Evolutionary conservation across 1,140 invertebrate genomes (phyloP).

Genomic region (Cephus cinctus): DNA sequence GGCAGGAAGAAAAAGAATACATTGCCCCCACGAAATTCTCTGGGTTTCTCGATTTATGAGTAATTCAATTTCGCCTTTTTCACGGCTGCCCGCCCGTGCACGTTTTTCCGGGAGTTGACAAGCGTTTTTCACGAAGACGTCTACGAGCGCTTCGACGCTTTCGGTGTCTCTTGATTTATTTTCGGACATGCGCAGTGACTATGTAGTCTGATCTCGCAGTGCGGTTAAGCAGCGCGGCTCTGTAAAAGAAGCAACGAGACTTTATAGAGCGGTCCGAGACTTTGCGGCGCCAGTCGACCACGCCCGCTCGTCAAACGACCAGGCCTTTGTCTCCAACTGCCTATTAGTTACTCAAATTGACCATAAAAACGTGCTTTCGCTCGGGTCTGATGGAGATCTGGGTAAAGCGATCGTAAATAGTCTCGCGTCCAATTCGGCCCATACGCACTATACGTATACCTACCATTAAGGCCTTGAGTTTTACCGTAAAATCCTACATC

Average conservation of each 20-base stretch:
- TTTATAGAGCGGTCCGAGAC: constrained; percentile 14
- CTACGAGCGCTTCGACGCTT: constrained; percentile 11
- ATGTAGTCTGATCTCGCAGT: not conserved
- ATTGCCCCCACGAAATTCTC: too few species aligned
- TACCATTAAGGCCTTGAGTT: too few species aligned
- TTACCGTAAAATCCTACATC: too few species aligned
- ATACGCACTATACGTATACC: too few species aligned
- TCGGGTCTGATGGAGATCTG: constrained; percentile 15
- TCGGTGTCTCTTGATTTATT: not conserved
- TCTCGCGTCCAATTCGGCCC: too few species aligned
- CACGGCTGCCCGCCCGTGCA: too few species aligned
- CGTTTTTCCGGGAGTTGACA: too few species aligned
- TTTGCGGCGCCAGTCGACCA: constrained; percentile 28
- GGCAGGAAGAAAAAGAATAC: too few species aligned
- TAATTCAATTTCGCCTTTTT: too few species aligned
- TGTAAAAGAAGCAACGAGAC: not conserved
- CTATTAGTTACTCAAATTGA: constrained; percentile 50
- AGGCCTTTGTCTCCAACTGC: constrained; percentile 40
- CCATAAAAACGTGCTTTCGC: constrained; percentile 34
- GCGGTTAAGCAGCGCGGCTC: not conserved
- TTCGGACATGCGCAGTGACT: not conserved
- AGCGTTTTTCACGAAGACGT: too few species aligned
- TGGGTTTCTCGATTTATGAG: too few species aligned
- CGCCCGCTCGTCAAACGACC: constrained; percentile 34
- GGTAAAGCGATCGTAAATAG: too few species aligned